Conservation (phyloP, 2,888 invertebrate genomes). For the Nephrotoma guestfalica region DNA sequence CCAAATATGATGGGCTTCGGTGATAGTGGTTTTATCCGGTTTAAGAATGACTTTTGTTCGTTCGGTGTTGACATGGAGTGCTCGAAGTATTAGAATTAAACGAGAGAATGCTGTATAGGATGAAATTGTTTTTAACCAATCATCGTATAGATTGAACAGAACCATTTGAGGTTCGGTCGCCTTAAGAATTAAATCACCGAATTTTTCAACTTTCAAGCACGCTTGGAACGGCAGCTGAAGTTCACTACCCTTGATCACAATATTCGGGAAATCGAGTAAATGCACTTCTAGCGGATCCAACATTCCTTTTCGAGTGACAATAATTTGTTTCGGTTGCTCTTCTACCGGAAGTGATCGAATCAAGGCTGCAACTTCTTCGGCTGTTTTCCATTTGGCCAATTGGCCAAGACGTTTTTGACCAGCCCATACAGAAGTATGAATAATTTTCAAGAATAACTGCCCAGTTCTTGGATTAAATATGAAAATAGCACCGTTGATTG, state of each 20-base stretch:
- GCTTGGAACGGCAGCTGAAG: slow-evolving; percentile 98
- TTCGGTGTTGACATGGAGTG: slow-evolving; percentile 97
- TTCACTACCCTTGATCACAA: slow-evolving; percentile 98
- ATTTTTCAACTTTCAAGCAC: slow-evolving; percentile 96
- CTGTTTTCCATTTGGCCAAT: slow-evolving; percentile 99
- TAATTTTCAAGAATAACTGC: slow-evolving; percentile 97
- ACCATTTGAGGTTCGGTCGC: slow-evolving; percentile 99
- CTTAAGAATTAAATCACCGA: slow-evolving; percentile 96
- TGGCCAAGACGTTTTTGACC: slow-evolving; percentile 99
- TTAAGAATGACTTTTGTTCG: slow-evolving; percentile 96
- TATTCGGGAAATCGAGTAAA: slow-evolving; percentile 99
- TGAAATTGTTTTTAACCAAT: slow-evolving; percentile 98
- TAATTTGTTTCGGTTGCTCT: slow-evolving; percentile 99
- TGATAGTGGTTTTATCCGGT: slow-evolving; percentile 97
- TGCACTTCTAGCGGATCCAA: slow-evolving; percentile 99
- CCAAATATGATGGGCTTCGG: slow-evolving; percentile 99
- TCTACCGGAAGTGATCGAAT: slow-evolving; percentile 98
- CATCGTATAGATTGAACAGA: slow-evolving; percentile 96
- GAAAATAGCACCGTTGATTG: slow-evolving; percentile 99
- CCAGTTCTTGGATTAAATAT: slow-evolving; percentile 99
- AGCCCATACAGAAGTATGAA: slow-evolving; percentile 99
- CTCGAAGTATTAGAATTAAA: slow-evolving; percentile 88
- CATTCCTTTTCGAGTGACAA: slow-evolving; percentile 99
- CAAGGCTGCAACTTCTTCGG: slow-evolving; percentile 98
- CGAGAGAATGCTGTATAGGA: slow-evolving; percentile 98